phyloP scores from a whole-genome alignment of 2,797 vertebrate species.

The Myotis vivesi region DNA sequence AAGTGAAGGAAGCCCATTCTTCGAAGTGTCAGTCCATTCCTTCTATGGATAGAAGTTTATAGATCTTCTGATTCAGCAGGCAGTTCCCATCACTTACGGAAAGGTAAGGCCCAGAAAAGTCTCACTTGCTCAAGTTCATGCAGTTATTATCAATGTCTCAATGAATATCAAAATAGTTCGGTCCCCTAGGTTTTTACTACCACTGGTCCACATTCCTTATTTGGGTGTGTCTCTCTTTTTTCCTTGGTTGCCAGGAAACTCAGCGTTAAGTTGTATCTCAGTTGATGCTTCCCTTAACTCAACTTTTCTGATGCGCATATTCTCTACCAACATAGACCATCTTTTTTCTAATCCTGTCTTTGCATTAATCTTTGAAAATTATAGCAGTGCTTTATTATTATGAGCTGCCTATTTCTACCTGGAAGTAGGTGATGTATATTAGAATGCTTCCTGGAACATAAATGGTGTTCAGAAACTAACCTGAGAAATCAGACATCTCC shows the following conservation, averaged over 20 bases:
- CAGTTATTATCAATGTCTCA: not conserved
- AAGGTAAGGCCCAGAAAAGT: not conserved
- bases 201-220: not conserved
- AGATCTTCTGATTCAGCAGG: constrained; percentile 16
- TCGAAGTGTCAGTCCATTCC: not conserved
- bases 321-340: not conserved
- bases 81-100: not conserved
- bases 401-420: not conserved
- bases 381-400: not conserved
- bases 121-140: not conserved
- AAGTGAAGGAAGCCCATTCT: constrained; percentile 3
- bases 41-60: not conserved
- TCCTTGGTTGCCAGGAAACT: not conserved
- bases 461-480: not conserved
- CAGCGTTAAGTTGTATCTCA: not conserved
- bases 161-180: not conserved
- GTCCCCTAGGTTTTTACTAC: not conserved
- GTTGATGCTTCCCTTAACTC: not conserved
- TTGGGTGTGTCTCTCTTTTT: not conserved
- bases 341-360: not conserved
- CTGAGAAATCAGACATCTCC: not conserved
- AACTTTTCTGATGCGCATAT: not conserved
- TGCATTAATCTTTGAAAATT: not conserved
- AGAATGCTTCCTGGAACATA: not conserved
- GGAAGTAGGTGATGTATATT: not conserved